Evolutionary conservation across 1,140 invertebrate genomes (phyloP).

Genomic region (Reticulitermes speratus): DNA sequence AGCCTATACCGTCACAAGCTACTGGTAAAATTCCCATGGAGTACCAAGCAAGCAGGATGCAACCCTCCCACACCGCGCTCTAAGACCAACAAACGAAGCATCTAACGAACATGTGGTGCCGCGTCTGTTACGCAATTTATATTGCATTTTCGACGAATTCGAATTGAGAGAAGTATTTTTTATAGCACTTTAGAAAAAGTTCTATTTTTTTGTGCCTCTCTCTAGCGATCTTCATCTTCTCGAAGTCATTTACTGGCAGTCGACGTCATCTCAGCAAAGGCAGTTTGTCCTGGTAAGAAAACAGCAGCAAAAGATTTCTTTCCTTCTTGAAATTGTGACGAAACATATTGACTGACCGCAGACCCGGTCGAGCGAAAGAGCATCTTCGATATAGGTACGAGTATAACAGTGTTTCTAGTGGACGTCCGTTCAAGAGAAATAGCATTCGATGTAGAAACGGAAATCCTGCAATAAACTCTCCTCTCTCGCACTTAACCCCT

Average conservation of each 20-base stretch:
- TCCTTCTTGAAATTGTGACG: not conserved
- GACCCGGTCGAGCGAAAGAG: not conserved
- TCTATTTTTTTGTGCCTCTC: not conserved
- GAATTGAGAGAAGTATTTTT: not conserved
- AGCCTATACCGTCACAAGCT: not conserved
- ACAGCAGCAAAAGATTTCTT: not conserved
- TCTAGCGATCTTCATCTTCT: not conserved
- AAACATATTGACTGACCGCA: not conserved
- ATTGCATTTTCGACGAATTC: constrained; percentile 4
- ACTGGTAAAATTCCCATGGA: constrained; percentile 1
- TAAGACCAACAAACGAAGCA: not conserved
- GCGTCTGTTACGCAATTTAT: not conserved
- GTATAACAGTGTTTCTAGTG: too few relatives aligned
- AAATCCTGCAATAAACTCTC: too few relatives aligned
- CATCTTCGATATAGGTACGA: not conserved
- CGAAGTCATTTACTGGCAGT: not conserved
- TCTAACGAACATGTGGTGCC: not conserved
- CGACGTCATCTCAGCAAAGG: not conserved
- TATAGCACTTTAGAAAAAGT: not conserved
- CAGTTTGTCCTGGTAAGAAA: not conserved
- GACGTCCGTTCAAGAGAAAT: too few relatives aligned
- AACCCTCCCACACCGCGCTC: not conserved
- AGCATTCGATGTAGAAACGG: too few relatives aligned
- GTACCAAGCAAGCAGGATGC: not conserved
- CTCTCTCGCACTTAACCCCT: too few relatives aligned